A percentile compares a stretch with the other conserved stretches of the same genome.
These are phyloP conservation scores for Suricata suricatta DNA, from an alignment of 2,113 vertebrate species.

Conservation along the genomic window DNA sequence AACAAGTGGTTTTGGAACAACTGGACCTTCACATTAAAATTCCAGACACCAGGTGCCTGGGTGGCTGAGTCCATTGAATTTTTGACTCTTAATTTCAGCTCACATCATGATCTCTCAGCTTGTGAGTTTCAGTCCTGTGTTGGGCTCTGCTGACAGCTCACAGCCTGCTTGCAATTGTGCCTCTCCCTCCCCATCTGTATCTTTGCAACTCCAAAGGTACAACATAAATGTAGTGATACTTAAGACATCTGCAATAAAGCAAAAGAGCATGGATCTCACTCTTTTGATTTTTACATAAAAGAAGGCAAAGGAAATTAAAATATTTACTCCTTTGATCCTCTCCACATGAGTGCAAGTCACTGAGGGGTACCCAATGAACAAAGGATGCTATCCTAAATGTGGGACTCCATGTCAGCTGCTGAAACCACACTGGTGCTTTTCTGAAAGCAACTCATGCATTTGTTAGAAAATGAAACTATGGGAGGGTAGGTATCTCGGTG, in stretches of 20 bases:
- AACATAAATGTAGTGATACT: conserved; percentile 62
- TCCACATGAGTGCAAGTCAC: conserved; percentile 26
- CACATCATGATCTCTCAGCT: no score
- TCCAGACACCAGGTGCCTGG: no score
- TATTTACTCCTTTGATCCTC: conserved; percentile 72
- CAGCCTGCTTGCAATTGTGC: no score
- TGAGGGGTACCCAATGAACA: conserved; percentile 66
- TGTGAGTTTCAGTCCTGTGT: no score
- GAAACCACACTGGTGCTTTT: conserved; percentile 31
- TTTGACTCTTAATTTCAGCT: no score
- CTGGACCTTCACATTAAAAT: no score
- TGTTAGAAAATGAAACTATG: not conserved
- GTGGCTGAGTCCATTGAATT: no score
- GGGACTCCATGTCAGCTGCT: not conserved
- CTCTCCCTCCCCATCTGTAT: not conserved
- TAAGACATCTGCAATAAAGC: conserved; percentile 43
- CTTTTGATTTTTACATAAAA: not conserved
- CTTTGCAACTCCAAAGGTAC: conserved; percentile 68
- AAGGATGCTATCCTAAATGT: conserved; percentile 54
- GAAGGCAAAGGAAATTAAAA: conserved; percentile 71
- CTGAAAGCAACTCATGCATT: not conserved
- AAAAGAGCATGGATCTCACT: not conserved
- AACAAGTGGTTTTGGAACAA: no score
- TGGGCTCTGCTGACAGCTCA: no score
- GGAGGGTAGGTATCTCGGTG: no score